Evolutionary conservation across 2,888 invertebrate species (phyloP).

Genomic region (Cataglyphis albicans): DNA sequence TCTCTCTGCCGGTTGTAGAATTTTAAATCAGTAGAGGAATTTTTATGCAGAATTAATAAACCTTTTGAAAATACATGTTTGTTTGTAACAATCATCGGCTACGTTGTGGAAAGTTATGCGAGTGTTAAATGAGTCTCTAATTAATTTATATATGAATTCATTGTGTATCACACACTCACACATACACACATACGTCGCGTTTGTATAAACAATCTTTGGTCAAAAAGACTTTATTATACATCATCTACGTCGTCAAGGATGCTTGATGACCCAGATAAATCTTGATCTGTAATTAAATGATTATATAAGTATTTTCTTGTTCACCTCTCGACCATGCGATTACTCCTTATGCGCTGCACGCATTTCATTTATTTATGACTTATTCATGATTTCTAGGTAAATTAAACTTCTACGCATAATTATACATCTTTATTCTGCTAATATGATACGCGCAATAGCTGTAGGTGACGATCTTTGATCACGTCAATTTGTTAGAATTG

Average conservation of each 20-base stretch:
- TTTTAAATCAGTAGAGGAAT: neutral
- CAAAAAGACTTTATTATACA: too few relatives aligned
- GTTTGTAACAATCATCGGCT: neutral
- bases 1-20: neutral
- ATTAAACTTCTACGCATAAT: neutral
- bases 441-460: neutral
- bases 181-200: too few relatives aligned
- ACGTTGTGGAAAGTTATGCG: neutral
- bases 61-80: neutral
- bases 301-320: slow-evolving; percentile 10
- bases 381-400: slow-evolving; percentile 44
- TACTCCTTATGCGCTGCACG: neutral
- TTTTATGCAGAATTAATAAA: neutral
- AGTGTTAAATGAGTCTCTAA: neutral
- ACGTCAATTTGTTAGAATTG: neutral
- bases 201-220: neutral
- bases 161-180: neutral
- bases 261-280: slow-evolving; percentile 5
- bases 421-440: neutral
- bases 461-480: neutral
- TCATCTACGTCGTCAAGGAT: slow-evolving; percentile 5
- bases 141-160: neutral
- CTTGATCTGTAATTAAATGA: neutral
- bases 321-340: neutral
- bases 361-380: slow-evolving; percentile 19